A percentile compares a stretch with the other conserved stretches of the same genome.
Evolutionary conservation across 2,888 invertebrate species (phyloP).

Genomic region (Aradus depressus): DNA sequence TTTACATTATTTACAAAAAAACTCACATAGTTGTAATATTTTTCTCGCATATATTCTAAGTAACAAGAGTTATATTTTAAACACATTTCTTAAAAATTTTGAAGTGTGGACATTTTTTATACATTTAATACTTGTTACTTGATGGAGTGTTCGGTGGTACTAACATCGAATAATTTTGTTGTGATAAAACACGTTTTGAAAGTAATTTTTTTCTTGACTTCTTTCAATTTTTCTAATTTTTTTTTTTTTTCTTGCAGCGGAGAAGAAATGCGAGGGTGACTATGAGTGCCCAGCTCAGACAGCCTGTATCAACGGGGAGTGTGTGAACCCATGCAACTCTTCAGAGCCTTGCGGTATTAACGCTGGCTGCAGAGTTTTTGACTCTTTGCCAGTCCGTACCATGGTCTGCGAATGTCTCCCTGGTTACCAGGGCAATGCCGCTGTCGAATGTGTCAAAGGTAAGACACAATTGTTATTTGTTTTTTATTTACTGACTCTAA

Average conservation of each 20-base stretch:
- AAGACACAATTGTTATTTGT: conserved; percentile 28
- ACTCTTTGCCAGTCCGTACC: conserved; percentile 72
- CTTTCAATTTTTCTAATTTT: conserved; percentile 5
- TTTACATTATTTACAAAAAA: no score
- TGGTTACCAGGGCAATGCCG: conserved; percentile 78
- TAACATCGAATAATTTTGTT: no score
- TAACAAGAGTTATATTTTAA: no score
- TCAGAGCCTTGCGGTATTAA: conserved; percentile 72
- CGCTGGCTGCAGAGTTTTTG: conserved; percentile 63
- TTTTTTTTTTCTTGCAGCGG: conserved; percentile 34
- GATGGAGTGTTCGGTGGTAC: no score
- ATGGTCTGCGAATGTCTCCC: conserved; percentile 80
- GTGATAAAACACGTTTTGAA: not conserved
- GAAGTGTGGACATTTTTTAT: no score
- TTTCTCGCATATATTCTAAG: not conserved
- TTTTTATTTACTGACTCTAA: not conserved
- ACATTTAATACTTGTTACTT: no score
- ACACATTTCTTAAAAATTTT: no score
- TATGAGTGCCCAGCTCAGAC: conserved; percentile 70
- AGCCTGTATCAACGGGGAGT: conserved; percentile 69
- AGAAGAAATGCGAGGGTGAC: conserved; percentile 60
- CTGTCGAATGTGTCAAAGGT: conserved; percentile 70
- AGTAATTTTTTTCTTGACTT: not conserved
- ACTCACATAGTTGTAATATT: conserved; percentile 6
- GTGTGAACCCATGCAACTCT: conserved; percentile 70